Conservation (phyloP, 2,888 invertebrate species). For the Andrena camellia region DNA sequence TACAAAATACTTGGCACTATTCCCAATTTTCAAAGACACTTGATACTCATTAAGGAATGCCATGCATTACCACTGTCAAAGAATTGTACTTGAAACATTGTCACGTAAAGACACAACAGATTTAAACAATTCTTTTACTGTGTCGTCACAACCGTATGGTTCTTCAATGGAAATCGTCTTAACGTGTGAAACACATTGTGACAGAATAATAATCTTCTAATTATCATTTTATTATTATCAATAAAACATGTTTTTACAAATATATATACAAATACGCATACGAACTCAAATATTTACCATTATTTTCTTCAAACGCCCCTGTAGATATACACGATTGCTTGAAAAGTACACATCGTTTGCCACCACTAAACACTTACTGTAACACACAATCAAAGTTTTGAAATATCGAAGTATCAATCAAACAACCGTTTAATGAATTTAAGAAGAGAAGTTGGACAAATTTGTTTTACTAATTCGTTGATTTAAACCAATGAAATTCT, state of each 20-base stretch:
- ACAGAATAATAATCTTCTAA: background rate
- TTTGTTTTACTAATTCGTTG: background rate
- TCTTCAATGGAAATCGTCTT: slow-evolving; percentile 27
- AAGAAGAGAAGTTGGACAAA: background rate
- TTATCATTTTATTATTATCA: background rate
- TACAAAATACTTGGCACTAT: background rate
- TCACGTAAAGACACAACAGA: background rate
- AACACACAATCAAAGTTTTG: too few relatives aligned
- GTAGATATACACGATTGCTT: too few relatives aligned
- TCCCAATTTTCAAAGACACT: background rate
- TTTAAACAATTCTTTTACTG: slow-evolving; percentile 5
- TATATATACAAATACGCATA: too few relatives aligned
- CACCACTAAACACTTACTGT: too few relatives aligned
- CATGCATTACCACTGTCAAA: background rate
- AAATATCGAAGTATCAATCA: background rate
- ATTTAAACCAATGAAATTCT: background rate
- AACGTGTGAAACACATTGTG: background rate
- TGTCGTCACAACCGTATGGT: background rate
- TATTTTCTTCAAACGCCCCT: too few relatives aligned
- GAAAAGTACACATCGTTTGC: too few relatives aligned
- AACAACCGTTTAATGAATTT: background rate
- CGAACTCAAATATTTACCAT: too few relatives aligned
- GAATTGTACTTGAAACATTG: background rate
- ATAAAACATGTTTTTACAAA: background rate
- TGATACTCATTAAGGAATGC: background rate